Evolutionary conservation across 1,140 invertebrate species (phyloP), one percentile per base, ranked within the genome.

Genomic region (Cardiocondyla obscurior): DNA sequence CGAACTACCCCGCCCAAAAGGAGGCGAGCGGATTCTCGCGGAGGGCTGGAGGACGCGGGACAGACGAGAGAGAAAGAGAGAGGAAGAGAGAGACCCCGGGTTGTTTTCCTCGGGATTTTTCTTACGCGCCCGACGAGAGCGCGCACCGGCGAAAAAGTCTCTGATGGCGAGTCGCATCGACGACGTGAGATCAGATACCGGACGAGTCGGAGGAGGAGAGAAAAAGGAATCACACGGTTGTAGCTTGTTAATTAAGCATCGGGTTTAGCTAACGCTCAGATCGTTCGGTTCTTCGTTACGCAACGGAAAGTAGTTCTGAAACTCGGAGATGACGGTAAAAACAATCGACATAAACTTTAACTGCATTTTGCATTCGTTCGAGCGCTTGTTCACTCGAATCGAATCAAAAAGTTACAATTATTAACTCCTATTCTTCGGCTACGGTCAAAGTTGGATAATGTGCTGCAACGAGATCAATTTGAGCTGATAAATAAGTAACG

Each of bases 181-280:
- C 57, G 69, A 82, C 19, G 67, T 19, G 12, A 46, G 69, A 44
- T 67, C n/a, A 30, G 39, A 58, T 57, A 60, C 5, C 30, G 14
- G 3, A 25, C n/a, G 28, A 22, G 10, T 10, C n/a, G 19, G n/a
- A 16, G 28, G 4, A 6, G 33, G 19, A 51, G 16, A 42, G 10
- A 51, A 12, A 57, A 22, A 65, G 10, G 55, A 36, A 60, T 60
- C 58, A 55, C 58, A 62, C 33, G 14, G 55, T n/a, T 12, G 7
- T 53, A 67, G 28, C 51, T 85, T 67, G 81, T 83, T 87, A 87
- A 87, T 86, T 83, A 79, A 87, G 65, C 42, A 73, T 83, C 70
- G 44, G 67, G 69, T 44, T 79, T 51, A 76, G 3, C 3, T 10
- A 49, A 65, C 36, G 19, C 30, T 36, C 42, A n/a, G 57, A 49